A percentile compares a stretch with the other conserved stretches of the same genome.
Conservation (phyloP, 1,140 invertebrate genomes). For the Drosophila gunungcola region DNA sequence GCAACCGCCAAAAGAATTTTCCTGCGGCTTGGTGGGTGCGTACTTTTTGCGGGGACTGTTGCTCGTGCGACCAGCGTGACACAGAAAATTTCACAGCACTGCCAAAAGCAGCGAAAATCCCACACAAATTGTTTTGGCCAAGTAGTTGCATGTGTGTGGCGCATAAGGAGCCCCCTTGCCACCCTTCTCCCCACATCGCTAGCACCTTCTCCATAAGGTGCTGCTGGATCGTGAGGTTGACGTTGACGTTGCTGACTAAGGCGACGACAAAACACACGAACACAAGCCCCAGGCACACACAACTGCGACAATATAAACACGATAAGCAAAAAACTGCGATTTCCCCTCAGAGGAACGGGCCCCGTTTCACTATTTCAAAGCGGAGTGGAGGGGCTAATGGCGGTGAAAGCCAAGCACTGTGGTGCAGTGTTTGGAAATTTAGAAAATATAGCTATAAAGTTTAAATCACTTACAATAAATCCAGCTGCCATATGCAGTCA, state of each 20-base stretch:
- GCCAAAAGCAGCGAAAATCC: slow-evolving; percentile 30
- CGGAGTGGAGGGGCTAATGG: not conserved
- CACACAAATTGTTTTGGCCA: slow-evolving; percentile 33
- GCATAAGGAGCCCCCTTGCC: slow-evolving; percentile 41
- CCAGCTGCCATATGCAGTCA: slow-evolving; percentile 3
- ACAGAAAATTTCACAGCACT: slow-evolving; percentile 58
- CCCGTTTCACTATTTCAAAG: not conserved
- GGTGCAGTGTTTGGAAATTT: slow-evolving; percentile 11
- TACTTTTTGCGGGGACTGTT: slow-evolving; percentile 35
- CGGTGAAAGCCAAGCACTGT: slow-evolving; percentile 2
- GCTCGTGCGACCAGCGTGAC: slow-evolving; percentile 64
- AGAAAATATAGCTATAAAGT: slow-evolving; percentile 1
- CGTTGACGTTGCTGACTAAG: slow-evolving; percentile 39
- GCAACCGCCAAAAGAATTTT: slow-evolving; percentile 14
- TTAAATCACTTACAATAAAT: slow-evolving; percentile 2
- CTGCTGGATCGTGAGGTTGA: slow-evolving; percentile 26
- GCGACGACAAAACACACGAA: slow-evolving; percentile 57
- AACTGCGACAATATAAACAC: slow-evolving; percentile 55
- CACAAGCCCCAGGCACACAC: slow-evolving; percentile 38
- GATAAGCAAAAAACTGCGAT: slow-evolving; percentile 64
- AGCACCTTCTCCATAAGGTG: slow-evolving; percentile 9
- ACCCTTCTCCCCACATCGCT: too few relatives aligned
- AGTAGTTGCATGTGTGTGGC: slow-evolving; percentile 61
- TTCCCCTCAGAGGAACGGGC: slow-evolving; percentile 28
- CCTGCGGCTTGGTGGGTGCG: slow-evolving; percentile 8